Conservation (phyloP, 2,113 vertebrate species). For the Semnornis frantzii region DNA sequence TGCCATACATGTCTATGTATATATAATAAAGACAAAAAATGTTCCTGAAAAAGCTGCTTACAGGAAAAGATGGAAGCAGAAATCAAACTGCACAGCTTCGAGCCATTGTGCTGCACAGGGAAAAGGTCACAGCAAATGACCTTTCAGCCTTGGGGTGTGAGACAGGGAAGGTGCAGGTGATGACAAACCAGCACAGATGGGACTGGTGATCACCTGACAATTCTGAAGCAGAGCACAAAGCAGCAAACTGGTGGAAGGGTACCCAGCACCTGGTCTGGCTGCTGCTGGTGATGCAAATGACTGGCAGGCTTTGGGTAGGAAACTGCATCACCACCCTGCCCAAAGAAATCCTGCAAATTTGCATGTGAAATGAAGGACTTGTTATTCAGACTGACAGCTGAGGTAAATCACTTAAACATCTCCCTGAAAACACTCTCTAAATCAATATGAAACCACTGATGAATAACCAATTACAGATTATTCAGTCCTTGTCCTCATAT, state of each 20-base stretch:
- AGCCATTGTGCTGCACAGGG: not conserved
- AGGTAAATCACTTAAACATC: conserved; percentile 30
- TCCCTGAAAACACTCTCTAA: not conserved
- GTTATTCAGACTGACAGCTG: not conserved
- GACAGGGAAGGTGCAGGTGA: not conserved
- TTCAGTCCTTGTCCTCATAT: not conserved
- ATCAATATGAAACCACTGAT: not conserved
- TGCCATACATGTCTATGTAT: too few species aligned
- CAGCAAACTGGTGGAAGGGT: not conserved
- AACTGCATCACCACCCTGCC: not conserved
- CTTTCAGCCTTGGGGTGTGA: not conserved
- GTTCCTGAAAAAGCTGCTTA: not conserved
- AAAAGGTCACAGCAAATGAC: not conserved
- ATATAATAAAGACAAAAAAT: not conserved
- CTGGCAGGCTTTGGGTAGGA: not conserved
- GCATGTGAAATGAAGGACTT: conserved; percentile 20
- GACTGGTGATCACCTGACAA: not conserved
- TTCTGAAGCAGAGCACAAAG: not conserved
- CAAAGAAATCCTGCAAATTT: not conserved
- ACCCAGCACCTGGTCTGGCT: not conserved
- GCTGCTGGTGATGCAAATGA: not conserved
- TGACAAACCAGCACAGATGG: conserved; percentile 6
- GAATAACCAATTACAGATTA: conserved; percentile 46
- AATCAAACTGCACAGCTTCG: not conserved
- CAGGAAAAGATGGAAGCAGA: not conserved